Conservation (phyloP, 2,888 invertebrate genomes). For the Coelinius sp. region DNA sequence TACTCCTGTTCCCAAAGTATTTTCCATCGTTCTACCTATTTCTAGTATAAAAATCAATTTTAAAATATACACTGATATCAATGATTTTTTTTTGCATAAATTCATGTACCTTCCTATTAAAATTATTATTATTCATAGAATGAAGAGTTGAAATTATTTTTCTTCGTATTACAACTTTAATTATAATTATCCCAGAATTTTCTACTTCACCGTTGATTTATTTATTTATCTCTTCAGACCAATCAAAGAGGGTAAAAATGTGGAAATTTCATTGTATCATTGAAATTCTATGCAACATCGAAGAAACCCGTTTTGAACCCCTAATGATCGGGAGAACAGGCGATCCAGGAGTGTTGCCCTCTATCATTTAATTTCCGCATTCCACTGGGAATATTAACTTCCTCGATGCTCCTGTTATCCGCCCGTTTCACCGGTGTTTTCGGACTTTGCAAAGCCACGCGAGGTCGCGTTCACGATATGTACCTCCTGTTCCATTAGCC, state of each 20-base stretch:
- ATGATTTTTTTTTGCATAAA: not conserved
- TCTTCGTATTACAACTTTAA: not conserved
- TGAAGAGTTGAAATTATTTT: not conserved
- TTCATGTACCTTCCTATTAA: not conserved
- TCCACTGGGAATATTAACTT: not conserved
- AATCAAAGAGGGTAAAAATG: not conserved
- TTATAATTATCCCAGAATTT: not conserved
- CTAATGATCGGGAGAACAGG: constrained; percentile 14
- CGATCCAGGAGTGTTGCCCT: not conserved
- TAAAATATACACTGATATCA: not conserved
- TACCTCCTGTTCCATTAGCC: not conserved
- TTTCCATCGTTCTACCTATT: not conserved
- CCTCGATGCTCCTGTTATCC: constrained; percentile 27
- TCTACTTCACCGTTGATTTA: not conserved
- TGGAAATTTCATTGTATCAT: not conserved
- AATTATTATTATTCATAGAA: too few species aligned
- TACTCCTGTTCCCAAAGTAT: constrained; percentile 6
- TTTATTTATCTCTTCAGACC: constrained; percentile 8
- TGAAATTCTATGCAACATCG: constrained; percentile 2
- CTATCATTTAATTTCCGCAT: constrained; percentile 4
- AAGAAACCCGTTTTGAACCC: constrained; percentile 35
- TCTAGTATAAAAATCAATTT: not conserved
- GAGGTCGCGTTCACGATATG: not conserved
- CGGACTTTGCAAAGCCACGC: not conserved
- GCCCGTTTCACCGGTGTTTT: not conserved